Evolutionary conservation across 2,113 vertebrate genomes (phyloP).

Genomic region (Gulo gulo): DNA sequence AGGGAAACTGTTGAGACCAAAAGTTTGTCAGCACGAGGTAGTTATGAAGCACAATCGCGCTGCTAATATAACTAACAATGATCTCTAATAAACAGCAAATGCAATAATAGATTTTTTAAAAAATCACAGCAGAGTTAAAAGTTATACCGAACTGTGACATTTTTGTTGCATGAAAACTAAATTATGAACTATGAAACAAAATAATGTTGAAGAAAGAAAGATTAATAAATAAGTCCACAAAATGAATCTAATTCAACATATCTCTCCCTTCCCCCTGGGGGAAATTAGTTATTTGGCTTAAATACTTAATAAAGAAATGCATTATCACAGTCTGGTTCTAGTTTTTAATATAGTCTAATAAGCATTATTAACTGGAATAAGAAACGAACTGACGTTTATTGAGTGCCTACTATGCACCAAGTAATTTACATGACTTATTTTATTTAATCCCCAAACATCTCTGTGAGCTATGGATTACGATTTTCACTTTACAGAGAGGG

Average conservation of each 20-base stretch:
- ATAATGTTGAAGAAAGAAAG: conserved; percentile 44
- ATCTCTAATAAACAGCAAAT: neutral
- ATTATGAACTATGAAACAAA: conserved; percentile 40
- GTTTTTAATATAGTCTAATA: conserved; percentile 75
- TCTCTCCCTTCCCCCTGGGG: conserved; percentile 32
- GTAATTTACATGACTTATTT: conserved; percentile 68
- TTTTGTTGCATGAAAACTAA: conserved; percentile 33
- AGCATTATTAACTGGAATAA: conserved; percentile 69
- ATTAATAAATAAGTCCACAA: conserved; percentile 56
- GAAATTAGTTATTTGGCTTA: conserved; percentile 73
- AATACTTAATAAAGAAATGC: conserved; percentile 70
- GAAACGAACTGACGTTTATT: conserved; percentile 63
- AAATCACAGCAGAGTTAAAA: neutral
- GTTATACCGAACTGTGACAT: neutral
- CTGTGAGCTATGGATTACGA: conserved; percentile 32
- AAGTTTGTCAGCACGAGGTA: conserved; percentile 30
- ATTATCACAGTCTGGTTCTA: conserved; percentile 68
- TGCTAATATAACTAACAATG: conserved; percentile 14
- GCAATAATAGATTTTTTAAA: neutral
- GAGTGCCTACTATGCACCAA: conserved; percentile 74
- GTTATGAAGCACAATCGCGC: neutral
- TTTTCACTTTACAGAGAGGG: neutral
- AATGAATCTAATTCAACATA: conserved; percentile 56
- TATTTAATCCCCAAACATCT: conserved; percentile 48
- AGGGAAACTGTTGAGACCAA: neutral